phyloP scores from a whole-genome alignment of 2,797 vertebrate species.

The Periparus ater region DNA sequence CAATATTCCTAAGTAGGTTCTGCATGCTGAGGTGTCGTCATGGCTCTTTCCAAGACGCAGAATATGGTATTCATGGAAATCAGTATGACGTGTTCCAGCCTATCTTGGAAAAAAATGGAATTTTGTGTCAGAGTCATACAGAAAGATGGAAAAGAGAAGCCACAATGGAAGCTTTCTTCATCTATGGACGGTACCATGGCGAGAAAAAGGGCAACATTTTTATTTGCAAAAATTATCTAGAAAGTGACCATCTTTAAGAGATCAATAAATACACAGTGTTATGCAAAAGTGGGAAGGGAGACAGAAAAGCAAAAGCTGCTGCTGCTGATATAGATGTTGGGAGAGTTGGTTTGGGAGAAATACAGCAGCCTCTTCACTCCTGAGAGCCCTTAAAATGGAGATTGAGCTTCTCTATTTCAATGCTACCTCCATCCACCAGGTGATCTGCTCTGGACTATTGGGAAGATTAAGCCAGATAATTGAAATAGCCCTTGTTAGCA shows the following conservation, averaged over 20 bases:
- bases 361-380: neutral
- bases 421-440: neutral
- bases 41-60: slow-evolving; percentile 14
- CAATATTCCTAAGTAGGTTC: slow-evolving; percentile 31
- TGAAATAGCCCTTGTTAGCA: neutral
- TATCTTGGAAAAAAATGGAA: neutral
- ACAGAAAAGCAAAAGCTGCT: neutral
- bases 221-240: neutral
- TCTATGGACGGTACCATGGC: neutral
- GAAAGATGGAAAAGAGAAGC: neutral
- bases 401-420: neutral
- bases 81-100: neutral
- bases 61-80: neutral
- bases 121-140: neutral
- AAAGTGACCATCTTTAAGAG: neutral
- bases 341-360: neutral
- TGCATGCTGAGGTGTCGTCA: neutral
- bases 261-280: neutral
- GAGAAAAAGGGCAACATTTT: neutral
- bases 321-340: neutral
- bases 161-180: neutral
- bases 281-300: neutral
- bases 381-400: neutral
- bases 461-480: neutral
- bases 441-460: neutral